Evolutionary conservation across 2,888 invertebrate species (phyloP), one percentile per base, ranked within the genome.

Genomic region (Spisula subtruncata): DNA sequence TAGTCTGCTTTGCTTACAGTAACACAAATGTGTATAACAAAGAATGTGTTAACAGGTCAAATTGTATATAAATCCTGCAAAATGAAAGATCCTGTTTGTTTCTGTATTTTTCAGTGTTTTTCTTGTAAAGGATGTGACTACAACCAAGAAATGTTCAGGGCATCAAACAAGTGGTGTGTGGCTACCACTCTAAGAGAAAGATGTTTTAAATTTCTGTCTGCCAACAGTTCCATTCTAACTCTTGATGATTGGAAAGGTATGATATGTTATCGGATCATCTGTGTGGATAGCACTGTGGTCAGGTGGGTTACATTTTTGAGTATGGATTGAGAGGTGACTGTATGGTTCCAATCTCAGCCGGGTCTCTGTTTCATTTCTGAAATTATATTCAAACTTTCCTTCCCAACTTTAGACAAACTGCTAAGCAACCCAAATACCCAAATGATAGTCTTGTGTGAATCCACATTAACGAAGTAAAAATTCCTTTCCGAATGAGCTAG

Each of bases 101-200:
- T 51, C 5, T 51, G 1, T 60, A 25, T 60, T 75, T 8, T 75
- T 32, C 35, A 75, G 75, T 35, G 16, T 35, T 75, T 35, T 16
- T 16, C 32, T 35, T 75, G 75, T 35, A 75, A 75, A 75, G 75
- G 75, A 35, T 75, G 75, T 75, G 75, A 75, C 5, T 75, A 35
- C 32, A 75, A 75, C 35, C 18, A 75, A 25, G 35, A 75, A 75
- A 75, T 75, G 75, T 75, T 32, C 35, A 35, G 16, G 25, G 6
- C 35, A 18, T 75, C 16, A 16, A 75, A 75, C 5, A 0, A 35
- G n/a, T 35, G 35, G 35, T 18, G 35, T 18, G 6, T 18, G 16
- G 35, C 29, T 32, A 35, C 32, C 8, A 12, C 75, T 18, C 35
- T 75, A 29, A 75, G 75, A 75, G 75, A 32, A 32, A 75, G 29